Percentiles rank a stretch among this genome's conserved stretches.
Evolutionary conservation across 1,140 invertebrate genomes (phyloP).

Genomic region (Drepana arcuata): DNA sequence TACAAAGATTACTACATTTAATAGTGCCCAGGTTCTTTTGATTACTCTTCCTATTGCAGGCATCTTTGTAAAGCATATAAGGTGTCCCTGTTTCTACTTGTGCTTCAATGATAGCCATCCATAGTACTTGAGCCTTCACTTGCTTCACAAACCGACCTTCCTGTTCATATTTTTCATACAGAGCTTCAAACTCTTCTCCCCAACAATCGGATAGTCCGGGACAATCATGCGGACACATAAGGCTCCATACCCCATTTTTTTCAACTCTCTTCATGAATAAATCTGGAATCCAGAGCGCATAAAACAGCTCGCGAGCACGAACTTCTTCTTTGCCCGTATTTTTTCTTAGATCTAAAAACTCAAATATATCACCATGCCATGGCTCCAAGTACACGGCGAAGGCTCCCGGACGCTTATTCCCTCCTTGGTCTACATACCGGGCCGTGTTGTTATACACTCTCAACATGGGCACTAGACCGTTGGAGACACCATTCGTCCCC

Average conservation of each 20-base stretch:
- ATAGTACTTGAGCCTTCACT: constrained; percentile 90
- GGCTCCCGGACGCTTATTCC: constrained; percentile 98
- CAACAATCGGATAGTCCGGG: constrained; percentile 93
- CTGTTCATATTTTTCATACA: constrained; percentile 92
- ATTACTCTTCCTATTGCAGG: constrained; percentile 97
- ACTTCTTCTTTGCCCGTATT: constrained; percentile 96
- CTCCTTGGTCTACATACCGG: constrained; percentile 98
- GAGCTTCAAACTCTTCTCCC: constrained; percentile 94
- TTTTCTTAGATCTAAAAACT: constrained; percentile 94
- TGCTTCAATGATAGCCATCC: constrained; percentile 95
- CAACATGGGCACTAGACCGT: constrained; percentile 98
- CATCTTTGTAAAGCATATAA: constrained; percentile 98
- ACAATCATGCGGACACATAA: constrained; percentile 97
- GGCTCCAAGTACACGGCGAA: constrained; percentile 99
- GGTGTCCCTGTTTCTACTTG: constrained; percentile 99
- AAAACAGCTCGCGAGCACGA: constrained; percentile 96
- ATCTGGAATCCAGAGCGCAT: constrained; percentile 98
- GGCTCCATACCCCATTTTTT: constrained; percentile 88
- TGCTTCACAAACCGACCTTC: constrained; percentile 83
- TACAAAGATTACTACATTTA: constrained; percentile 98
- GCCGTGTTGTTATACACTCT: constrained; percentile 97
- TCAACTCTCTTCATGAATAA: constrained; percentile 98
- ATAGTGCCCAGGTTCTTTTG: constrained; percentile 99
- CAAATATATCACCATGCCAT: constrained; percentile 98
- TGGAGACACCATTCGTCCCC: constrained; percentile 95